Percentiles rank a stretch among this genome's conserved stretches.
Conservation (phyloP, 2,113 vertebrate genomes). For the Mellivora capensis region DNA sequence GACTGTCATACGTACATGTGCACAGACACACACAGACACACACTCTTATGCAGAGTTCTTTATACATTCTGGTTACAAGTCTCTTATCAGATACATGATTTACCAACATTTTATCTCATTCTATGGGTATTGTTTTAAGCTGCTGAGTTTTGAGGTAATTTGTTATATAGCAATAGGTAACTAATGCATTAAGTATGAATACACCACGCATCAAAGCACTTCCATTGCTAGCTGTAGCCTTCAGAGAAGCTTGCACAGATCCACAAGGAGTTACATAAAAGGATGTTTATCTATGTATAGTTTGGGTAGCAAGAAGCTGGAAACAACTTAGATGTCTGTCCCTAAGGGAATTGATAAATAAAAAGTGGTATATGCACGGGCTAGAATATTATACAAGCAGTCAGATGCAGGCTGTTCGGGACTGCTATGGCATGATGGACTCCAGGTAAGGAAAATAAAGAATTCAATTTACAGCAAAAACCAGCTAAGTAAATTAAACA, state of each 20-base stretch:
- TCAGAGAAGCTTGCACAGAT: not conserved
- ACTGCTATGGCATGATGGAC: not conserved
- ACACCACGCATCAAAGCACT: not conserved
- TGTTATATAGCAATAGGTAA: not conserved
- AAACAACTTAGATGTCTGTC: not conserved
- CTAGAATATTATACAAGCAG: not conserved
- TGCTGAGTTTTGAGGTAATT: not conserved
- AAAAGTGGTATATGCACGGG: not conserved
- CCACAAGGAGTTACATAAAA: not conserved
- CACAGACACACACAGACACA: not conserved
- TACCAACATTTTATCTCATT: constrained; percentile 14
- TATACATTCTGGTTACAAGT: not conserved
- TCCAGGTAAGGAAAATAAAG: not conserved
- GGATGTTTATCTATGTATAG: not conserved
- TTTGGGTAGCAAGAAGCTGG: not conserved
- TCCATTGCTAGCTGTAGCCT: not conserved
- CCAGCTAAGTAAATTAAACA: not conserved
- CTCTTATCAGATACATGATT: not conserved
- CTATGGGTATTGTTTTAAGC: not conserved
- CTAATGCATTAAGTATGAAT: not conserved
- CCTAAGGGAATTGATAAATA: not conserved
- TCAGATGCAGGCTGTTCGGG: not conserved
- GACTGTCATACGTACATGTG: not conserved
- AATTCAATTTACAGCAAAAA: not conserved
- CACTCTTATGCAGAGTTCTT: not conserved